Conservation (phyloP, 2,113 vertebrate species). For the Tyrannus savana region DNA sequence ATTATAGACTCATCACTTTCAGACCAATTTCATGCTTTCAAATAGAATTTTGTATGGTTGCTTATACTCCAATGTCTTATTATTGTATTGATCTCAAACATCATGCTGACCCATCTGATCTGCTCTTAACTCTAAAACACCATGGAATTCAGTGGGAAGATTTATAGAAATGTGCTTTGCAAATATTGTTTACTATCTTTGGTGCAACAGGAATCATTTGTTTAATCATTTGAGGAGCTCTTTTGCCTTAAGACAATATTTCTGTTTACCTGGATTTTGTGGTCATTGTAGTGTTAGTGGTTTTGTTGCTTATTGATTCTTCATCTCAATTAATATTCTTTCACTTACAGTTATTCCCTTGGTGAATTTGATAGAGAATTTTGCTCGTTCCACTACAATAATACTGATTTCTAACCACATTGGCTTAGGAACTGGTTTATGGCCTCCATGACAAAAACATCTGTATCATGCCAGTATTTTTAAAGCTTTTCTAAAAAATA, state of each 20-base stretch:
- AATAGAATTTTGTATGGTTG: background rate
- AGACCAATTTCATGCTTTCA: background rate
- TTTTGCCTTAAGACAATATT: background rate
- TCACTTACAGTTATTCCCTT: background rate
- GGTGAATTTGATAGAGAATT: background rate
- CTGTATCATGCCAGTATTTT: background rate
- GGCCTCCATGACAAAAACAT: background rate
- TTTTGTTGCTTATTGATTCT: background rate
- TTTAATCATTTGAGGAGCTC: background rate
- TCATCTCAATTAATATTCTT: background rate
- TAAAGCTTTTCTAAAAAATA: background rate
- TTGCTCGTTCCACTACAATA: background rate
- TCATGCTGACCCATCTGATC: background rate
- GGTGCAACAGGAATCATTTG: background rate
- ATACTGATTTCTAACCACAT: background rate
- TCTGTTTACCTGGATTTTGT: background rate
- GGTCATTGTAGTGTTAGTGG: background rate
- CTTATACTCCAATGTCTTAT: background rate
- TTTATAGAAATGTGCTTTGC: background rate
- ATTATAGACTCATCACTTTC: background rate
- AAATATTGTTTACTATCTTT: background rate
- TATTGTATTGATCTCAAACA: constrained; percentile 7
- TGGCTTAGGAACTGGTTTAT: background rate
- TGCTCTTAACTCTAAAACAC: background rate
- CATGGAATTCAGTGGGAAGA: background rate